Evolutionary conservation across 2,797 vertebrate species (phyloP).

Genomic region (Rhyacichthys aspro): DNA sequence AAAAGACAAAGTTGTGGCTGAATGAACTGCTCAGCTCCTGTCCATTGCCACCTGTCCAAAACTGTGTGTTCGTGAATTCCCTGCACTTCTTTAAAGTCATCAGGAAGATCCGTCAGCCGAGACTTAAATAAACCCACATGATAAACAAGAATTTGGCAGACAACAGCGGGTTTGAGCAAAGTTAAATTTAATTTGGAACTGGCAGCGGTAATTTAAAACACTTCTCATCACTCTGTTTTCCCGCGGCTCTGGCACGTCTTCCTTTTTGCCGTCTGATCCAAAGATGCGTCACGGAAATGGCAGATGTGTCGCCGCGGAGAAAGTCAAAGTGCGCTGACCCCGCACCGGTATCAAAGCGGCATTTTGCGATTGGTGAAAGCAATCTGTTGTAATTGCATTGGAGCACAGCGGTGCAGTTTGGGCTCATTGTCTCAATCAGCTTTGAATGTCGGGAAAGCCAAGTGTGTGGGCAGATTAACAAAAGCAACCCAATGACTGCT

Average conservation of each 20-base stretch:
- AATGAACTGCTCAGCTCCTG: not conserved
- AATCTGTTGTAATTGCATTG: conserved; percentile 38
- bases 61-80: conserved; percentile 14
- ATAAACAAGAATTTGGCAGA: conserved; percentile 18
- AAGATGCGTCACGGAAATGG: conserved; percentile 20
- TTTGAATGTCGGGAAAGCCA: conserved; percentile 39
- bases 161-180: conserved; percentile 4
- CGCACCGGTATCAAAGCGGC: conserved; percentile 37
- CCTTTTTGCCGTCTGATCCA: conserved; percentile 6
- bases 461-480: conserved; percentile 50
- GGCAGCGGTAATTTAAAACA: not conserved
- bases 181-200: conserved; percentile 6
- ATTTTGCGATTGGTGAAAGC: conserved; percentile 37
- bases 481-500: conserved; percentile 31
- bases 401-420: conserved; percentile 10
- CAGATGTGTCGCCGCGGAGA: conserved; percentile 28
- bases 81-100: not conserved
- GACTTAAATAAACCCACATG: conserved; percentile 17
- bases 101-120: conserved; percentile 11
- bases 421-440: conserved; percentile 42
- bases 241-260: not conserved
- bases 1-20: no score
- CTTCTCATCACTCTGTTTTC: conserved; percentile 1
- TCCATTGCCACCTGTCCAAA: conserved; percentile 23
- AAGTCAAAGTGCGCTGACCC: conserved; percentile 33